Evolutionary conservation across 1,140 invertebrate genomes (phyloP), one percentile per base, ranked within the genome.

Genomic region (Ctenoplectra terminalis): DNA sequence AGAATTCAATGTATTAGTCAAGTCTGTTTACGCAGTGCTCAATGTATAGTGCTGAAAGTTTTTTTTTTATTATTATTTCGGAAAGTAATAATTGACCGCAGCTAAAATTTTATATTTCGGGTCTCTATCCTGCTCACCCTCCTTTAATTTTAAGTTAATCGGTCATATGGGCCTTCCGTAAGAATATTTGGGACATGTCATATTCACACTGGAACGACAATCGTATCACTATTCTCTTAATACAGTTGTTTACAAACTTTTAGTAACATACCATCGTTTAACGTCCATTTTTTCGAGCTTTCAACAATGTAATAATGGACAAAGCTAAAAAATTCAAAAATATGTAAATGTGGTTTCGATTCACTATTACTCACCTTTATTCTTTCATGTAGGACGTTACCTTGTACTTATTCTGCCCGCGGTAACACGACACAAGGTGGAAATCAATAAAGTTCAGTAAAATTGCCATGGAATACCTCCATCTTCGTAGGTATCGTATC

Each of bases 371-470:
- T 61, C 17, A 9, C n/a, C 26, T 26, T 26, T 26, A 26, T 64
- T 64, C 37, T 37, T 64, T 9, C 37, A 9, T n/a, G 8, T 26
- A 15, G n/a, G 15, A 37, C 60, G 60, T 43, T 20, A 43, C 63
- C 63, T 66, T 66, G 63, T 66, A 20, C 34, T 8, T 43, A 26
- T 40, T 66, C n/a, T 26, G 34, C 17, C 37, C 40, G 11, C 15
- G 63, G 34, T 40, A 66, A 26, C 2, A 7, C 34, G 23, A 7
- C 29, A 43, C 23, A 40, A 40, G 26, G 37, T 66, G 63, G n/a
- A 66, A 66, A 66, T 66, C 63, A n/a, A 66, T 66, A 66, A 66
- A 37, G 37, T 43, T 37, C 63, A 26, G 63, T 26, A n/a, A 66
- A 66, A 66, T n/a, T 9, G 20, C 37, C 15, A 66, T 26, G n/a